Evolutionary conservation across 2,113 vertebrate genomes (phyloP).

Genomic region (Saccopteryx leptura): DNA sequence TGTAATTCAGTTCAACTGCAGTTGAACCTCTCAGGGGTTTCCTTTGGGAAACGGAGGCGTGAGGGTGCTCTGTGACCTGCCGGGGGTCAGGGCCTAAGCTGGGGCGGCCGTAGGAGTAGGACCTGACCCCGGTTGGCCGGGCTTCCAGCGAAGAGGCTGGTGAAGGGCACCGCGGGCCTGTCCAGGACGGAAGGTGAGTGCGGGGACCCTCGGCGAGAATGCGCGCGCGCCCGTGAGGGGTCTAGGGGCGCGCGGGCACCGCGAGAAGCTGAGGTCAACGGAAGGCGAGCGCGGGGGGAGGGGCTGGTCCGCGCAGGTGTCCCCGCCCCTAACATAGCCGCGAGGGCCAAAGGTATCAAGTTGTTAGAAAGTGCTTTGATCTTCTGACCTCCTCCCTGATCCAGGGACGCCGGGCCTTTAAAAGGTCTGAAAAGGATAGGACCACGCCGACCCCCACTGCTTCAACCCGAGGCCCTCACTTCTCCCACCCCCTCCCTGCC

Average conservation of each 20-base stretch:
- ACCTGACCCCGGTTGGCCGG: neutral
- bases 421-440: neutral
- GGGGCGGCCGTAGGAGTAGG: rapidly evolving
- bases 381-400: neutral
- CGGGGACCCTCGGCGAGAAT: neutral
- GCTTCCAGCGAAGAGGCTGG: neutral
- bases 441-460: neutral
- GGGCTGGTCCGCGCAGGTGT: neutral
- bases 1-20: too few species aligned
- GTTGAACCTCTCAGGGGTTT: neutral
- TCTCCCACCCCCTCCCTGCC: neutral
- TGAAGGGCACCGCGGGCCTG: neutral
- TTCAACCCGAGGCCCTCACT: neutral
- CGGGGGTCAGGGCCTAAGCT: neutral
- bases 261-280: neutral
- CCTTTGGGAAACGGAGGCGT: neutral
- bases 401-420: neutral
- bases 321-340: neutral
- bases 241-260: rapidly evolving
- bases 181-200: neutral
- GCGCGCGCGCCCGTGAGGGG: too few species aligned
- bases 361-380: neutral
- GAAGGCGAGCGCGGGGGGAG: neutral
- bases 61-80: too few species aligned
- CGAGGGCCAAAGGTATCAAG: neutral